Evolutionary conservation across 1,140 invertebrate species (phyloP).

Genomic region (Pogonognathellus flavescens): DNA sequence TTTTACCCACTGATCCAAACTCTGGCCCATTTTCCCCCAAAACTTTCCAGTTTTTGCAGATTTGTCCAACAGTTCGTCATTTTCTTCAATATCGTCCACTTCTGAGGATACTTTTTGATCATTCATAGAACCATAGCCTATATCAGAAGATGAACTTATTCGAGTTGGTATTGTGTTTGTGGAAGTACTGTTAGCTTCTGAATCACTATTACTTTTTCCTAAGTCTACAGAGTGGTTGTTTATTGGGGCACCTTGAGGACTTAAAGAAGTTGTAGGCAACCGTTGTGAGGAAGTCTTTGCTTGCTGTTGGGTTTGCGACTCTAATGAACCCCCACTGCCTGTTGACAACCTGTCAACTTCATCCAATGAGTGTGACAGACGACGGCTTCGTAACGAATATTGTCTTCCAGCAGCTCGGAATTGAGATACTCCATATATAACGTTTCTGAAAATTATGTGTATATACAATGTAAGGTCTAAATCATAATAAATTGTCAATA

Average conservation of each 20-base stretch:
- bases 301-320: slow-evolving; percentile 59
- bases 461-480: too few relatives aligned
- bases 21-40: slow-evolving; percentile 65
- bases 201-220: slow-evolving; percentile 63
- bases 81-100: slow-evolving; percentile 50
- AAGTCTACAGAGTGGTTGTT: background rate
- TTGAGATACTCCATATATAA: slow-evolving; percentile 89
- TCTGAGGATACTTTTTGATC: slow-evolving; percentile 67
- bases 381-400: slow-evolving; percentile 73
- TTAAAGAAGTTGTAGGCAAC: slow-evolving; percentile 25
- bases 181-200: slow-evolving; percentile 52
- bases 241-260: slow-evolving; percentile 41
- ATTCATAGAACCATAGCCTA: slow-evolving; percentile 73
- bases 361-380: slow-evolving; percentile 70
- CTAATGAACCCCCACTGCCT: slow-evolving; percentile 61
- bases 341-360: slow-evolving; percentile 69
- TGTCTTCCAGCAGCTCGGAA: slow-evolving; percentile 79
- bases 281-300: background rate
- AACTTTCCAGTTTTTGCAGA: slow-evolving; percentile 66
- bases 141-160: slow-evolving; percentile 69
- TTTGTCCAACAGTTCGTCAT: slow-evolving; percentile 31
- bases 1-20: slow-evolving; percentile 67
- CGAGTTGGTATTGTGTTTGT: slow-evolving; percentile 56
- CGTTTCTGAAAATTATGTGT: slow-evolving; percentile 77
- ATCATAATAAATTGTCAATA: too few relatives aligned